Evolutionary conservation across 2,113 vertebrate genomes (phyloP).

Genomic region (Tetrax tetrax): DNA sequence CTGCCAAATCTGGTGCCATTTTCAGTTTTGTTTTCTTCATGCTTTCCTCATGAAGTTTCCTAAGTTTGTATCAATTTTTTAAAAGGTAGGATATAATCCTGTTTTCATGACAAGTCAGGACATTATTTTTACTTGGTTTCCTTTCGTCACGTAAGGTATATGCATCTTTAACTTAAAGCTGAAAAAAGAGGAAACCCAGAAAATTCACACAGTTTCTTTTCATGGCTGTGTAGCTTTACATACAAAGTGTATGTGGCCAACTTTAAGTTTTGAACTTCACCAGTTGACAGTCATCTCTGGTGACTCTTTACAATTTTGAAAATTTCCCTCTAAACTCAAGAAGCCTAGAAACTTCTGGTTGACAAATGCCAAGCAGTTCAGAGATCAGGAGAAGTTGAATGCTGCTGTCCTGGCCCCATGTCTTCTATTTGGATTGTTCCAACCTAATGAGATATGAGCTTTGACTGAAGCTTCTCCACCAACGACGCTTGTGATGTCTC

Average conservation of each 20-base stretch:
- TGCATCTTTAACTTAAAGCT: background rate
- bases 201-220: background rate
- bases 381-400: background rate
- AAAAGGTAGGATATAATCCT: background rate
- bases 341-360: background rate
- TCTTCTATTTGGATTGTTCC: background rate
- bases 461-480: background rate
- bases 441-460: background rate
- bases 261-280: background rate
- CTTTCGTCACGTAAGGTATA: background rate
- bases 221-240: background rate
- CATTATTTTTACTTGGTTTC: background rate
- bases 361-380: background rate
- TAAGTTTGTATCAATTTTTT: background rate
- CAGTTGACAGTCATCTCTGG: background rate
- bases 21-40: background rate
- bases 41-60: background rate
- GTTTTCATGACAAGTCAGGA: background rate
- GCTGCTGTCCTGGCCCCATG: background rate
- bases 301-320: background rate
- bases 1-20: background rate
- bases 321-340: background rate
- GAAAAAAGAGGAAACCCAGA: background rate
- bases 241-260: background rate
- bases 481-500: background rate